Evolutionary conservation across 1,140 invertebrate species (phyloP), one percentile per base, ranked within the genome.

Genomic region (Drosophila littoralis): DNA sequence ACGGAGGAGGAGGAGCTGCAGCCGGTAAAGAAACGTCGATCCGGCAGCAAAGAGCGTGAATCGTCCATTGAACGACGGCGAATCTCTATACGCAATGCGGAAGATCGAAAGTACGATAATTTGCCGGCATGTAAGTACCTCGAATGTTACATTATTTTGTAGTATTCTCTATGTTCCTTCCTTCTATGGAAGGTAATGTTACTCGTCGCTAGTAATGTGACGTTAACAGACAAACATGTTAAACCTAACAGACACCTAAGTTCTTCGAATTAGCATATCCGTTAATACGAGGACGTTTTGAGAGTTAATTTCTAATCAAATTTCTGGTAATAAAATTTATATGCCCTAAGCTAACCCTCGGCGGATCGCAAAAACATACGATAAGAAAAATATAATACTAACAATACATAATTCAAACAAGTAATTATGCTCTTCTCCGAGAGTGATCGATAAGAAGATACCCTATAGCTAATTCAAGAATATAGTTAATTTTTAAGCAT

Each of bases 101-200:
- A 92, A 54, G 90, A 89, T 51, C 85, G 82, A 35, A 92, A 92
- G 73, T 92, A 92, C 48, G 91, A 92, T 33, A 92, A 92, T 63
- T 61, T 92, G 33, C 91, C 91, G 6, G 69, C 91, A 64, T 71
- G 91, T 92, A 79, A 89, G 90, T 81, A 48, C 0, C 22, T 28
- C 4, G 22, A 28, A 28, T 22, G 45, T 48, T 7, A 12, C 13
- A 13, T 45, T 45, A 8, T 7, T 9, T 17, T 28, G 22, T 28
- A 28, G 22, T 28, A 5, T 28, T 28, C 22, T 28, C 22, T 28
- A 5, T 4, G 22, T 28, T 28, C n/a, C n/a, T n/a, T n/a, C n/a
- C n/a, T n/a, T n/a, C n/a, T n/a, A 4, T 28, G 4, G 22, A 28
- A 28, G 22, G 22, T 5, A 28, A 28, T 28, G 2, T 28, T 28